Evolutionary conservation across 2,797 vertebrate genomes (phyloP).

Genomic region (Dallia pectoralis): DNA sequence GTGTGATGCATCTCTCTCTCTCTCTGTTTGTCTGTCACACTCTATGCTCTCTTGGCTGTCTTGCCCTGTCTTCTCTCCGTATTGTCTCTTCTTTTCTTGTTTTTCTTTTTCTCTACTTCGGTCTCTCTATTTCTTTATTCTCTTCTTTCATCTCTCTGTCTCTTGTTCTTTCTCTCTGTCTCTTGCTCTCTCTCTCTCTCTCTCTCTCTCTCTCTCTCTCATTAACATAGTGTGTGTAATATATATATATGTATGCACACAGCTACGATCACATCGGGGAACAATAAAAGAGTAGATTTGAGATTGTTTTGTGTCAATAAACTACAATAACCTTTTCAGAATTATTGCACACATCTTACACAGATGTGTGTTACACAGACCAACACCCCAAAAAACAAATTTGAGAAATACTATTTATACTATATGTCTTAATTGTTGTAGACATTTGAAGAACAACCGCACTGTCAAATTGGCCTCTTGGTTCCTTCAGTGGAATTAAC

Average conservation of each 20-base stretch:
- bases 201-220: neutral
- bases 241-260: constrained; percentile 37
- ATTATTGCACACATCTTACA: constrained; percentile 54
- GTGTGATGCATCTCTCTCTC: constrained; percentile 13
- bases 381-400: too few species aligned
- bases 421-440: neutral
- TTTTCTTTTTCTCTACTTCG: neutral
- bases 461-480: neutral
- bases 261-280: constrained; percentile 27
- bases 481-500: neutral
- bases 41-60: neutral
- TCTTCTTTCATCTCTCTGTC: neutral
- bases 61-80: too few species aligned
- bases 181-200: neutral
- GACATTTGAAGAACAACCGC: neutral
- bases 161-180: neutral
- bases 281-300: constrained; percentile 39
- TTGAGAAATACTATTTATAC: neutral
- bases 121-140: neutral
- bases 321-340: constrained; percentile 23
- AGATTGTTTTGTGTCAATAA: neutral
- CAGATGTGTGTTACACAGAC: constrained; percentile 36
- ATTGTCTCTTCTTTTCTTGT: too few species aligned
- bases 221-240: neutral
- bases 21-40: neutral